Evolutionary conservation across 2,797 vertebrate species (phyloP), one percentile per base, ranked within the genome.

Genomic region (Rachycentron canadum): DNA sequence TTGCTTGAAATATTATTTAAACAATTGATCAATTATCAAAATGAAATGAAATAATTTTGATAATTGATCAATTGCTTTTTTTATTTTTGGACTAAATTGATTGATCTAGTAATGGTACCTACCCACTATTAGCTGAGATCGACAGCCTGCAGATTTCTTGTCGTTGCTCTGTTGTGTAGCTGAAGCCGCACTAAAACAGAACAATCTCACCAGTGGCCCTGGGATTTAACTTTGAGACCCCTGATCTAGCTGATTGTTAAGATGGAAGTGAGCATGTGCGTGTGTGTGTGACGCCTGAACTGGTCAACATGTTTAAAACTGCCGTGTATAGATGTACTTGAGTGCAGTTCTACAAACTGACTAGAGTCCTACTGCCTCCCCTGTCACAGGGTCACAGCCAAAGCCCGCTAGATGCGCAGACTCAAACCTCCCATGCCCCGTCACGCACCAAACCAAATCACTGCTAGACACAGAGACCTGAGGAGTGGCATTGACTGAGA

Each of bases 371-470:
- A 26, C 58, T 59, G 67, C 78, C 58, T 73, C 69, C 56, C 56
- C 52, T 63, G 32, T 43, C 57, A 72, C 63, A 63, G 69, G 82
- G 78, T 43, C 79, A 85, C 80, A 82, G 83, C 90, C 88, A 88
- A 90, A 91, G 84, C 78, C 59, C 72, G 73, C 66, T 66, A 76
- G 76, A 73, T 73, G 45, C 73, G 56, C 81, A 84, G 74, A 86
- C 78, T 78, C 79, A 64, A 85, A 85, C 75, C 75, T 85, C 49
- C 67, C 71, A 63, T 60, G 9, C 72, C 71, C 62, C 52, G 26
- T 78, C 82, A 75, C 30, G 16, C 82, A 76, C 71, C 79, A 82
- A 92, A 90, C 89, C 90, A 93, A 92, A 94, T 88, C 89, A 83
- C 87, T 68, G 85, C 81, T 88, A 83, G 86, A 84, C 76, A 72